phyloP scores from a whole-genome alignment of 2,113 vertebrate genomes.

The Natator depressus region DNA sequence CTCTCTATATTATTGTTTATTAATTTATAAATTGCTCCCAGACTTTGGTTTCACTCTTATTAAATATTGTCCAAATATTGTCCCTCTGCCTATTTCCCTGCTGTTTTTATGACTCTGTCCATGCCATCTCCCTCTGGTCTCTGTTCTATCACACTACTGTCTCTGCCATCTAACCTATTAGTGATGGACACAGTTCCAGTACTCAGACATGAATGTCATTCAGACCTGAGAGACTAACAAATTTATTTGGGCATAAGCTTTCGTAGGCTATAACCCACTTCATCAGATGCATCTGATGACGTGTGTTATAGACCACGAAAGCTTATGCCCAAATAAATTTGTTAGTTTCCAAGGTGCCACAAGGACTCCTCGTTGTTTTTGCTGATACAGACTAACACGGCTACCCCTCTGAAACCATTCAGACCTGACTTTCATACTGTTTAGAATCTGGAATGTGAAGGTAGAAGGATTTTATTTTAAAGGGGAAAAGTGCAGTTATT shows the following conservation, averaged over 20 bases:
- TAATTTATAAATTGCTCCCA: conserved; percentile 75
- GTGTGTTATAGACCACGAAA: too few relatives aligned
- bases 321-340: too few relatives aligned
- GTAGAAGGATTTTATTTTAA: not conserved
- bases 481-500: not conserved
- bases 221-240: not conserved
- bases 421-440: not conserved
- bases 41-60: conserved; percentile 66
- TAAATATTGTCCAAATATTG: conserved; percentile 58
- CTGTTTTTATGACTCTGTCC: conserved; percentile 13
- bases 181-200: conserved; percentile 30
- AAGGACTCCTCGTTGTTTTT: too few relatives aligned
- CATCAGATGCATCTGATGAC: too few relatives aligned
- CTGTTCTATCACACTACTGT: conserved; percentile 15
- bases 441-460: not conserved
- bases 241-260: too few relatives aligned
- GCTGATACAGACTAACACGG: too few relatives aligned
- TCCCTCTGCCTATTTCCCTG: not conserved
- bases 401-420: too few relatives aligned
- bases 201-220: conserved; percentile 15
- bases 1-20: conserved; percentile 50
- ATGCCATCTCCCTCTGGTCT: not conserved
- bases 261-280: too few relatives aligned
- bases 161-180: not conserved
- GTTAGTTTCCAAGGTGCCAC: too few relatives aligned